phyloP scores from a whole-genome alignment of 2,113 vertebrate genomes.

The Mellivora capensis region DNA sequence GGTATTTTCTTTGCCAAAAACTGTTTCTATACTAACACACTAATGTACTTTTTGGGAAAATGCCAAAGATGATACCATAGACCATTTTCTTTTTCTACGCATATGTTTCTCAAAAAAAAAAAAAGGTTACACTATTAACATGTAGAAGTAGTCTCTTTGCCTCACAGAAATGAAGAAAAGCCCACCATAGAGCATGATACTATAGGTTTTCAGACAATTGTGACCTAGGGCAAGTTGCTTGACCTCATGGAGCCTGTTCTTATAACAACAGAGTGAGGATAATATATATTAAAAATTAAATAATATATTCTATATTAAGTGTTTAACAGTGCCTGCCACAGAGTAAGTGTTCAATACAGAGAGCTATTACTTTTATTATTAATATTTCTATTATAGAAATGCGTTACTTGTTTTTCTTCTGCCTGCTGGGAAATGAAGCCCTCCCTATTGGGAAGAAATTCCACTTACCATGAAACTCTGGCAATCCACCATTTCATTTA shows the following conservation, averaged over 20 bases:
- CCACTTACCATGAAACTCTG: neutral
- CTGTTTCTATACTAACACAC: neutral
- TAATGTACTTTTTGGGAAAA: constrained; percentile 56
- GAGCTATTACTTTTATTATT: neutral
- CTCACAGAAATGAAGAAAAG: neutral
- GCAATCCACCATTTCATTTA: neutral
- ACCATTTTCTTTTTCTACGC: neutral
- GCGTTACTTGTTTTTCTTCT: neutral
- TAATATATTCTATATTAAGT: neutral
- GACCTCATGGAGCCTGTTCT: neutral
- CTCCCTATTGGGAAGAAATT: neutral
- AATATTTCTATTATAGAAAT: neutral
- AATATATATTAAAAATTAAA: neutral
- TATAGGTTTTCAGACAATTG: neutral
- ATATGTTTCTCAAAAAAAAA: neutral
- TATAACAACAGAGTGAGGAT: neutral
- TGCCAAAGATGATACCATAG: constrained; percentile 19
- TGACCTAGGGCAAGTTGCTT: neutral
- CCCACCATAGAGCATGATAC: neutral
- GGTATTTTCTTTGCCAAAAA: neutral
- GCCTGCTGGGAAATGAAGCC: neutral
- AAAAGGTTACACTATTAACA: too few relatives aligned
- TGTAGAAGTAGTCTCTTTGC: neutral
- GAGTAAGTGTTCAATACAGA: neutral
- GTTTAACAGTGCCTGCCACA: neutral